A percentile compares a stretch with the other conserved stretches of the same genome.
Conservation (phyloP, 2,888 invertebrate species). For the Aphodius granarius region DNA sequence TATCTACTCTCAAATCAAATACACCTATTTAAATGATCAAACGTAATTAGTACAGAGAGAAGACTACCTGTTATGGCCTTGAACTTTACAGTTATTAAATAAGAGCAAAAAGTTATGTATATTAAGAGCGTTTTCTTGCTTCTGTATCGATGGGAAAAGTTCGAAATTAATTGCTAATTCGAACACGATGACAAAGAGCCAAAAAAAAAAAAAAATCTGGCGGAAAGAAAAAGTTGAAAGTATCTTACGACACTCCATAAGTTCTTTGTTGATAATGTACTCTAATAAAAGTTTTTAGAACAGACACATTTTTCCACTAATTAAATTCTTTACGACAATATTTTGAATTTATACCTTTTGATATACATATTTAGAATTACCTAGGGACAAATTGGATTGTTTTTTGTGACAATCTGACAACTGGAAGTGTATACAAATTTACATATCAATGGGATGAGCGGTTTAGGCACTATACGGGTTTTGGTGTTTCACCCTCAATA, state of each 20-base stretch:
- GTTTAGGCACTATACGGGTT: too few relatives aligned
- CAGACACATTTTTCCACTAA: background rate
- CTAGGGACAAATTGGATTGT: too few relatives aligned
- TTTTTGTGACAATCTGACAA: too few relatives aligned
- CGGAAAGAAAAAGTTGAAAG: background rate
- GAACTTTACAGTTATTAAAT: background rate
- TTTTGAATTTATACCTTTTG: too few relatives aligned
- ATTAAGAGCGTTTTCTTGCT: background rate
- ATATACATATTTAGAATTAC: too few relatives aligned
- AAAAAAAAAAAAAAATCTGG: background rate
- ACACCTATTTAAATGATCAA: background rate
- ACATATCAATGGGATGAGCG: too few relatives aligned
- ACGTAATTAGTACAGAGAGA: background rate
- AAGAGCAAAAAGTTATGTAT: background rate
- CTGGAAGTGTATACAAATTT: too few relatives aligned
- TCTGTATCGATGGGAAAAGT: background rate
- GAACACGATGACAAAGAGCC: background rate
- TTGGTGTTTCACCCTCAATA: too few relatives aligned
- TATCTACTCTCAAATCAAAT: background rate
- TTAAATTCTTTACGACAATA: background rate
- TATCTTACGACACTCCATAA: background rate
- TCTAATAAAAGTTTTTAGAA: background rate
- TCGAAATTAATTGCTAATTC: background rate
- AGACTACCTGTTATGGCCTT: background rate
- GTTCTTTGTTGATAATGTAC: background rate